Conservation (phyloP, 2,888 invertebrate species). For the Campaea margaritaria region DNA sequence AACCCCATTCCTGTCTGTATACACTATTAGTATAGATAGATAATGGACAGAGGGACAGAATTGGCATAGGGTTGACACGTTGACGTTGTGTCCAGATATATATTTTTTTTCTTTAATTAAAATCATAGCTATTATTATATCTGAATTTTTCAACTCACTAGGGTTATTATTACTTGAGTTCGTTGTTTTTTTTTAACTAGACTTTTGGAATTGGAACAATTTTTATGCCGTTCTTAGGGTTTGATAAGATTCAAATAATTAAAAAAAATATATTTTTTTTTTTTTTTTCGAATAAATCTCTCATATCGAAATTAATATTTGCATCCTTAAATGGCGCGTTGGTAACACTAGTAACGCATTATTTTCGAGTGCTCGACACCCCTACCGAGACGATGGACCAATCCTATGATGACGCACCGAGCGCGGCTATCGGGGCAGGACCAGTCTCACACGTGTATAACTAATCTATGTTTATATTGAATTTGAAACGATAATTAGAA, state of each 20-base stretch:
- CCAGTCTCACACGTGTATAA: not conserved
- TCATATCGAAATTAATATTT: no score
- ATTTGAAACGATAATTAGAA: conserved; percentile 10
- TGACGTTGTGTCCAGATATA: not conserved
- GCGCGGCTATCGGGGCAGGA: not conserved
- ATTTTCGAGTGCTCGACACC: not conserved
- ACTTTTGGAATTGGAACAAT: no score
- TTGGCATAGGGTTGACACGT: not conserved
- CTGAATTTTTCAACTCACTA: not conserved
- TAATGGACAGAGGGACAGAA: not conserved
- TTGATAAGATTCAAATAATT: no score
- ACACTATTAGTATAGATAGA: no score
- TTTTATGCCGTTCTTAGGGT: no score
- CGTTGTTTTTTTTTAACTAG: no score
- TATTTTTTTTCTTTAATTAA: no score
- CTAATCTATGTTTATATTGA: conserved; percentile 8
- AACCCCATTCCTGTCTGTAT: not conserved
- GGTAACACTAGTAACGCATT: not conserved
- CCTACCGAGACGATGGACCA: conserved; percentile 11
- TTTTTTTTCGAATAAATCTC: no score
- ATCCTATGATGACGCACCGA: conserved; percentile 5
- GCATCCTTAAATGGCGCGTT: no score
- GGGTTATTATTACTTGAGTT: no score
- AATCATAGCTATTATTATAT: no score
- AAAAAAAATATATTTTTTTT: no score